Evolutionary conservation across 2,797 vertebrate species (phyloP).

Genomic region (Chelon labrosus): DNA sequence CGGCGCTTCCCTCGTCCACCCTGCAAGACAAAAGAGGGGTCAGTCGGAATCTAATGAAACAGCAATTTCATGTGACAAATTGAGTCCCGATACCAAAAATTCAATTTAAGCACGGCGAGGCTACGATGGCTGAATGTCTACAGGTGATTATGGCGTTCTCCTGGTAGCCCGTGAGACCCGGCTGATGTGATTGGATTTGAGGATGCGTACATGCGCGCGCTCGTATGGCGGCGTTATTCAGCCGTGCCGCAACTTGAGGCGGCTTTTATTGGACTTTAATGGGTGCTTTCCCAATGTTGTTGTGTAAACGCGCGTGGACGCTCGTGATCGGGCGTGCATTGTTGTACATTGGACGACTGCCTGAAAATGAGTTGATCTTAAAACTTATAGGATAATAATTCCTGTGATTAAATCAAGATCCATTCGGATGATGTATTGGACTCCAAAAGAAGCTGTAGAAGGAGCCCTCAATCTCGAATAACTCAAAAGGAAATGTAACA

Average conservation of each 20-base stretch:
- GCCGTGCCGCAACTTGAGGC: constrained; percentile 27
- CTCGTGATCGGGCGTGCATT: neutral
- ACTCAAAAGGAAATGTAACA: constrained; percentile 2
- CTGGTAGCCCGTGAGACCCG: constrained; percentile 32
- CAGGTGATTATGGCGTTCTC: constrained; percentile 59
- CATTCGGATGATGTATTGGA: constrained; percentile 11
- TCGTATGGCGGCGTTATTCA: constrained; percentile 24
- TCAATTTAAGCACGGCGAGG: constrained; percentile 50
- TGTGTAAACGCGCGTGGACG: neutral
- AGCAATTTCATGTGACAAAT: constrained; percentile 68
- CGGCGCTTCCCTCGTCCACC: constrained; percentile 36
- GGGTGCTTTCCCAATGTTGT: constrained; percentile 9
- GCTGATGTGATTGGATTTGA: constrained; percentile 57
- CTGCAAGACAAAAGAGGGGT: constrained; percentile 53
- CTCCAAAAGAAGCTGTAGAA: constrained; percentile 18
- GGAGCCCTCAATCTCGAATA: constrained; percentile 10
- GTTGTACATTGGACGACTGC: constrained; percentile 26
- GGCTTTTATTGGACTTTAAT: constrained; percentile 44
- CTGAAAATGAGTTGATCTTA: constrained; percentile 18
- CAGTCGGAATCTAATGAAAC: constrained; percentile 70
- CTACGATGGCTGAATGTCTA: constrained; percentile 55
- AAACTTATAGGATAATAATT: constrained; percentile 42
- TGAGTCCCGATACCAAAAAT: constrained; percentile 63
- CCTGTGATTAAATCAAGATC: constrained; percentile 44
- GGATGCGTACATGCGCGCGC: constrained; percentile 13